phyloP scores from a whole-genome alignment of 2,888 invertebrate species.

The Listrodromus nycthemerus region DNA sequence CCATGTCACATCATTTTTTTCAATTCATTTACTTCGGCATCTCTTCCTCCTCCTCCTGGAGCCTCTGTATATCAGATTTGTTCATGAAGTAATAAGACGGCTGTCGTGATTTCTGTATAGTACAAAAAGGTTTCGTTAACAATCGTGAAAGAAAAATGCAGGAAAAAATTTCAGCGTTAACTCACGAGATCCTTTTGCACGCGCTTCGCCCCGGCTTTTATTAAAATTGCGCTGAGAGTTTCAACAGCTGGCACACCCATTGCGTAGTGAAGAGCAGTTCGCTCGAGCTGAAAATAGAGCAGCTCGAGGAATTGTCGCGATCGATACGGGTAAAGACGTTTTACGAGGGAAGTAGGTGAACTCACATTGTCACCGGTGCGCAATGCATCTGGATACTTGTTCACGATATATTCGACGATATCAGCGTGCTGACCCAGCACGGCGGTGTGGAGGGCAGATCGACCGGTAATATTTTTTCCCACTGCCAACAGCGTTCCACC shows the following conservation, averaged over 20 bases:
- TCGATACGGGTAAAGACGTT: not conserved
- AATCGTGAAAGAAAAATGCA: not conserved
- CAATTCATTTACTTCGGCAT: constrained; percentile 78
- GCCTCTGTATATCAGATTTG: constrained; percentile 93
- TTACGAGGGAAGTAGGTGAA: constrained; percentile 34
- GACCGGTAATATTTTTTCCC: constrained; percentile 89
- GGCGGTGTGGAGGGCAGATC: constrained; percentile 94
- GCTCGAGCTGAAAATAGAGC: constrained; percentile 88
- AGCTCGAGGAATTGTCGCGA: not conserved
- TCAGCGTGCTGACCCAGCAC: constrained; percentile 93
- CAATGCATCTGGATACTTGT: constrained; percentile 90
- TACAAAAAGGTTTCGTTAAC: constrained; percentile 64
- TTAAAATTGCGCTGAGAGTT: constrained; percentile 91
- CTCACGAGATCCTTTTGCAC: constrained; percentile 92
- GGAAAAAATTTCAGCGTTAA: not conserved
- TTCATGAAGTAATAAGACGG: constrained; percentile 97
- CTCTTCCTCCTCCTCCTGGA: constrained; percentile 93
- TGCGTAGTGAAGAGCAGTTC: constrained; percentile 95
- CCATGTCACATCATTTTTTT: not conserved
- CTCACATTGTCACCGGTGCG: constrained; percentile 94
- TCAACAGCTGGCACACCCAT: constrained; percentile 96
- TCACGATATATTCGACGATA: constrained; percentile 91
- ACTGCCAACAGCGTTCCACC: constrained; percentile 86
- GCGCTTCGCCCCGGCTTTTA: constrained; percentile 93
- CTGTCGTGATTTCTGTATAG: constrained; percentile 90